Percentiles rank a stretch among this genome's conserved stretches.
Conservation (phyloP, 1,140 invertebrate species). For the Venustaconcha ellipsiformis region DNA sequence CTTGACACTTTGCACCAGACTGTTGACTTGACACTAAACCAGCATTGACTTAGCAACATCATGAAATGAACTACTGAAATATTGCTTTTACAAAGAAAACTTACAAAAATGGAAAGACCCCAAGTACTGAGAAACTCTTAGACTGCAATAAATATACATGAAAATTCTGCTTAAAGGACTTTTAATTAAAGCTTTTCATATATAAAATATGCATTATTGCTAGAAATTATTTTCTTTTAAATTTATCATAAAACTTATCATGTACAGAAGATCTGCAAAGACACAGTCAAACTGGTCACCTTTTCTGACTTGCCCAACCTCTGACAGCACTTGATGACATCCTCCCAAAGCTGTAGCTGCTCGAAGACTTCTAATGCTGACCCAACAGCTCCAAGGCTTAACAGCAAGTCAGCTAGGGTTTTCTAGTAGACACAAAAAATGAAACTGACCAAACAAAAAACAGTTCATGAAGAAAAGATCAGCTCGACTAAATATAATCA, state of each 20-base stretch:
- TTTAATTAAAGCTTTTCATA: not conserved
- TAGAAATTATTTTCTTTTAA: not conserved
- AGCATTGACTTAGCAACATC: too few relatives aligned
- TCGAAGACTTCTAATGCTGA: constrained; percentile 88
- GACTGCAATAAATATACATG: not conserved
- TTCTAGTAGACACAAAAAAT: constrained; percentile 61
- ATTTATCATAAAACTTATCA: not conserved
- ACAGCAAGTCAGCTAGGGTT: constrained; percentile 82
- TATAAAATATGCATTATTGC: not conserved
- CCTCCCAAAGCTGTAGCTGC: constrained; percentile 88
- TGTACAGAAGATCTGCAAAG: not conserved
- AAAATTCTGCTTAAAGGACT: not conserved
- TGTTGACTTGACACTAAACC: too few relatives aligned
- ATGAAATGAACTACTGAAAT: too few relatives aligned
- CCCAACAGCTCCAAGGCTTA: constrained; percentile 85
- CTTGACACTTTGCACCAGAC: too few relatives aligned
- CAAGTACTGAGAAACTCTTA: not conserved
- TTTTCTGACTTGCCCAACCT: constrained; percentile 85
- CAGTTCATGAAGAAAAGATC: not conserved
- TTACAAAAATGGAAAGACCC: not conserved
- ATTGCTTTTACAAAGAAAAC: not conserved
- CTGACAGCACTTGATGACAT: constrained; percentile 92
- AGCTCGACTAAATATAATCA: not conserved
- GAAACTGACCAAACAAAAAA: constrained; percentile 75
- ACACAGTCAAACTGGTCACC: constrained; percentile 64